These are phyloP conservation scores for Lampris incognitus DNA, from an alignment of 2,113 vertebrate genomes.

Conservation along the genomic window DNA sequence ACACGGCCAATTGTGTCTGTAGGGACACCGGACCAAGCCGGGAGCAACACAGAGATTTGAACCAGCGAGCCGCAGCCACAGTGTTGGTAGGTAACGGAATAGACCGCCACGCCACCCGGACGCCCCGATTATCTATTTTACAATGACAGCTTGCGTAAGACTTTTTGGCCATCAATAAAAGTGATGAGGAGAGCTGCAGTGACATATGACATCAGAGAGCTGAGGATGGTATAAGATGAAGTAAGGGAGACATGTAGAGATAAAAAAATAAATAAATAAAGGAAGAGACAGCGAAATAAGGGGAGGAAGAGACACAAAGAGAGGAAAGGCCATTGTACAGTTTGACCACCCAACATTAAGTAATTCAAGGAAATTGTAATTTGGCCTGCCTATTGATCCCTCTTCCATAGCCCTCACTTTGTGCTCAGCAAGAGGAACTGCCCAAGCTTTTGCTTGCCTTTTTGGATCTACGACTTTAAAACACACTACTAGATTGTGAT, in stretches of 20 bases:
- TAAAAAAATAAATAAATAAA: slow-evolving; percentile 11
- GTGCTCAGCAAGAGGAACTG: neutral
- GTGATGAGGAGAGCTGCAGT: no score
- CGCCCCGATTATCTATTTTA: no score
- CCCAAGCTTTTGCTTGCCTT: neutral
- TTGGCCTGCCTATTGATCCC: neutral
- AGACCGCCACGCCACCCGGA: no score
- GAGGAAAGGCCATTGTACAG: slow-evolving; percentile 3
- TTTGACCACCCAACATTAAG: slow-evolving; percentile 23
- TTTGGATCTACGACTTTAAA: neutral
- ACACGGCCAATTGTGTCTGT: no score
- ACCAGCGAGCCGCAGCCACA: no score
- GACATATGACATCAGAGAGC: neutral
- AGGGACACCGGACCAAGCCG: no score
- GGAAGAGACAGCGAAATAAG: slow-evolving; percentile 7
- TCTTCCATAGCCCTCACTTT: neutral
- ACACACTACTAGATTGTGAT: no score
- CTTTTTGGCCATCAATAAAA: no score
- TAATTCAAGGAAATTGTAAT: neutral
- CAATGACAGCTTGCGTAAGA: no score
- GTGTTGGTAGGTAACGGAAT: no score
- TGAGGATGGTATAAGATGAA: neutral
- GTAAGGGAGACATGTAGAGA: slow-evolving; percentile 3
- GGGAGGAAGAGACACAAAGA: neutral
- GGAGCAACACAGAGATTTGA: no score